These are phyloP conservation scores for Urocolius indicus DNA, from an alignment of 2,113 vertebrate species.

Conservation along the genomic window DNA sequence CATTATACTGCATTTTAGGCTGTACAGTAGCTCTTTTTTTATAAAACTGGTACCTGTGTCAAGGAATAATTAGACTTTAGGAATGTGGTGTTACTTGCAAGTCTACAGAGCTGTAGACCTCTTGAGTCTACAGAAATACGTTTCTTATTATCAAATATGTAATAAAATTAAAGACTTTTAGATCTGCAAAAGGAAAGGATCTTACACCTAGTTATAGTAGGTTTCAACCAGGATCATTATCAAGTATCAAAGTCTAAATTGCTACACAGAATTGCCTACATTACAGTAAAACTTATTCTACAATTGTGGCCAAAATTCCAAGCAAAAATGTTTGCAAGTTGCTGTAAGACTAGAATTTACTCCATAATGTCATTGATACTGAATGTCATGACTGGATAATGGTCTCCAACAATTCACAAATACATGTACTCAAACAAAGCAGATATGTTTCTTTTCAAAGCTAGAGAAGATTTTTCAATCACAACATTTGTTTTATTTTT, in stretches of 20 bases:
- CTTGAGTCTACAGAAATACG: not conserved
- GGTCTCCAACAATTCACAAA: slow-evolving; percentile 53
- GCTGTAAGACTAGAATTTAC: slow-evolving; percentile 41
- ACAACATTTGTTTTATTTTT: slow-evolving; percentile 68
- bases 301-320: not conserved
- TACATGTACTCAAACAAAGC: slow-evolving; percentile 44
- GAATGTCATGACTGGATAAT: slow-evolving; percentile 46
- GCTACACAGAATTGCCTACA: not conserved
- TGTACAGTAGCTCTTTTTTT: not conserved
- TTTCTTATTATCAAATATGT: not conserved
- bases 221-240: not conserved
- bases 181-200: not conserved
- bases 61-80: not conserved
- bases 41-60: not conserved
- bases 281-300: not conserved
- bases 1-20: not conserved
- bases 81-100: not conserved
- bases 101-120: not conserved
- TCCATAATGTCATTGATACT: slow-evolving; percentile 28
- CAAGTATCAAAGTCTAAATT: not conserved
- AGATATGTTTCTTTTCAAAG: slow-evolving; percentile 73
- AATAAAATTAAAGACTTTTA: not conserved
- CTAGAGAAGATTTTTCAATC: slow-evolving; percentile 68
- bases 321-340: slow-evolving; percentile 1
- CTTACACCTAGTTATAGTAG: not conserved